Percentiles rank a stretch among this genome's conserved stretches.
These are phyloP conservation scores for Falcunculus frontatus DNA, from an alignment of 2,113 vertebrate genomes.

Conservation along the genomic window DNA sequence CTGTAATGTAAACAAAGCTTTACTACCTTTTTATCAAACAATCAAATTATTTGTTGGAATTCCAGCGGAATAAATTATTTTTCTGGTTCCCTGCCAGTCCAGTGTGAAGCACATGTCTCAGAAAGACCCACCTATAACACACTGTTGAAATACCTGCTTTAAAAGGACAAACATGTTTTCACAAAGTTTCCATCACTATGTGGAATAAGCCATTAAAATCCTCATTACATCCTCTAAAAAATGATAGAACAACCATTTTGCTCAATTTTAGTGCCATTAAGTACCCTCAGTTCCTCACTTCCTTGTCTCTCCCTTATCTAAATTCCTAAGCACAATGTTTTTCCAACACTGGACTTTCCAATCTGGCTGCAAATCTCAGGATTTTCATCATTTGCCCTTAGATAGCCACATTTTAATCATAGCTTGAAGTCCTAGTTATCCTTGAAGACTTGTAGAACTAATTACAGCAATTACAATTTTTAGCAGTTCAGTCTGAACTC, in stretches of 20 bases:
- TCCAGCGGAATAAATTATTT: fast-evolving
- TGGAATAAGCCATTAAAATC: not conserved
- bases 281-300: not conserved
- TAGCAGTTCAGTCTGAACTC: not conserved
- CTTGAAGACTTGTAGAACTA: not conserved
- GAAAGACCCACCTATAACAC: not conserved
- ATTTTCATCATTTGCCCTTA: not conserved
- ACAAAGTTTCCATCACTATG: not conserved
- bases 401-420: not conserved
- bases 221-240: not conserved
- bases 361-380: not conserved
- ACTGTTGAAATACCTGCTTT: not conserved
- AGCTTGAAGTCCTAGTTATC: not conserved
- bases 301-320: not conserved
- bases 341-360: not conserved
- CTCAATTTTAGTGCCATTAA: not conserved
- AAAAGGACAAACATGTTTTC: not conserved
- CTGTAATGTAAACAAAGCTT: not conserved
- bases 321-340: not conserved
- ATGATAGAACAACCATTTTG: not conserved
- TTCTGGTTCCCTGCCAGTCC: not conserved
- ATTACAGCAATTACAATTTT: not conserved
- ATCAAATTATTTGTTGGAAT: not conserved
- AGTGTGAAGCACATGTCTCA: not conserved
- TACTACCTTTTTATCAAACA: not conserved